Base-by-base conservation (phyloP, 1,140 invertebrate genomes). In the Pygmarrhopalites habei region DNA sequence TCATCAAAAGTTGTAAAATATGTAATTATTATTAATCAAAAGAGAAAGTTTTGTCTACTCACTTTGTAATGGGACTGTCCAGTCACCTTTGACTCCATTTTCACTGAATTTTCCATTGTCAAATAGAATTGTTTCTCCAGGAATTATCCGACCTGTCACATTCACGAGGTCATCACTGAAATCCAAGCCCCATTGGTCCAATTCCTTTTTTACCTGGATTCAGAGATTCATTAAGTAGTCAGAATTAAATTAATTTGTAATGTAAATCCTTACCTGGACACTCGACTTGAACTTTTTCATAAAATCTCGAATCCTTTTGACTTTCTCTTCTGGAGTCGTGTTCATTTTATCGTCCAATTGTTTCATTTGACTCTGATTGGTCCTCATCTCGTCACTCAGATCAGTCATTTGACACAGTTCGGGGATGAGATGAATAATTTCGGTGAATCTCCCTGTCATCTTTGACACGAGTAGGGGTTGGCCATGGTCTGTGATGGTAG, bases 311-410 rank as follows among this genome's bases (percentile, higher is more conserved):
- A 75, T 43, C 2, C 60, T 58, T 10, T 65, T 28, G 15, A 74
- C 69, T 19, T 73, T 65, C 43, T 76, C 73, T 12, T 72, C 70
- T 15, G 80, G 80, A 4, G 73, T 74, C 0, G 79, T 73, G 29
- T 79, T 67, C 1, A 77, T 76, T 52, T 78, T 74, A 1, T 53
- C 61, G 21, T 65, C 67, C 10, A 76, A 32, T 25, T 67, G 71
- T 46, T 67, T 64, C 75, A 77, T 77, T 14, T 75, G 62, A 23
- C 52, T 59, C 52, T 72, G 72, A 59, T 76, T 71, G 3, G 25
- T 47, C 19, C 72, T 64, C 67, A 74, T 73, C 5, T 62, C 60
- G 10, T 75, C 73, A 46, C 70, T 71, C 1, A 71, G 30, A 14
- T 67, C 70, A 17, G 70, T 71, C 60, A 69, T 66, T 39, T 64